Conservation (phyloP, 1,140 invertebrate species). For the Elysia chlorotica region DNA sequence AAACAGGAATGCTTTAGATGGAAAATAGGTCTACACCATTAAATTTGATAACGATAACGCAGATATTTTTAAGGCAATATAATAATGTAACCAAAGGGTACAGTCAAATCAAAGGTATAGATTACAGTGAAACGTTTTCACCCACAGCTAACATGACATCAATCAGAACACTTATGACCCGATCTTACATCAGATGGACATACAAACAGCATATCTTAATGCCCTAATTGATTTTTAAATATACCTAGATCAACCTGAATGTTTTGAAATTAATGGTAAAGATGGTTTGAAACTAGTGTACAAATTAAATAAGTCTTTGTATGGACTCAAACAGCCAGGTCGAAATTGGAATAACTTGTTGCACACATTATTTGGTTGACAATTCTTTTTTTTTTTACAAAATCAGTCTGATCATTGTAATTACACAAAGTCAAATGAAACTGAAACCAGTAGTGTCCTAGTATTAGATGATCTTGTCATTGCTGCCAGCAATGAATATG, state of each 20-base stretch:
- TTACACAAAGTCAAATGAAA: conserved; percentile 15
- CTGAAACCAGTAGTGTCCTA: conserved; percentile 27
- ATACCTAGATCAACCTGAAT: conserved; percentile 32
- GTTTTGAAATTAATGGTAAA: conserved; percentile 9
- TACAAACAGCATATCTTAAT: conserved; percentile 35
- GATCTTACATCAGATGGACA: conserved; percentile 37
- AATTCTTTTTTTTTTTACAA: conserved; percentile 52
- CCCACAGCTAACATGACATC: conserved; percentile 39
- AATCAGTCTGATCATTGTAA: conserved; percentile 31
- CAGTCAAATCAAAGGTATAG: conserved; percentile 31
- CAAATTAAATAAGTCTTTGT: conserved; percentile 38
- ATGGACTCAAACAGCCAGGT: conserved; percentile 36
- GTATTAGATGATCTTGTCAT: conserved; percentile 31
- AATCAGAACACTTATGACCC: conserved; percentile 28
- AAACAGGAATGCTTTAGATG: conserved; percentile 52
- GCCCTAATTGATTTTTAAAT: conserved; percentile 33
- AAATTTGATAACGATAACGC: conserved; percentile 10
- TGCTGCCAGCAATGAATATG: neutral
- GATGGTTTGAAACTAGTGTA: conserved; percentile 19
- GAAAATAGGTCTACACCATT: conserved; percentile 55
- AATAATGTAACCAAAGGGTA: conserved; percentile 60
- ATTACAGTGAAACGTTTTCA: conserved; percentile 39
- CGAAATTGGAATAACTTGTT: conserved; percentile 33
- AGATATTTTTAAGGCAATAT: conserved; percentile 53
- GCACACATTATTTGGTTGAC: conserved; percentile 56